A percentile compares a stretch with the other conserved stretches of the same genome.
Evolutionary conservation across 1,140 invertebrate species (phyloP).

Genomic region (Ceratina australensis): DNA sequence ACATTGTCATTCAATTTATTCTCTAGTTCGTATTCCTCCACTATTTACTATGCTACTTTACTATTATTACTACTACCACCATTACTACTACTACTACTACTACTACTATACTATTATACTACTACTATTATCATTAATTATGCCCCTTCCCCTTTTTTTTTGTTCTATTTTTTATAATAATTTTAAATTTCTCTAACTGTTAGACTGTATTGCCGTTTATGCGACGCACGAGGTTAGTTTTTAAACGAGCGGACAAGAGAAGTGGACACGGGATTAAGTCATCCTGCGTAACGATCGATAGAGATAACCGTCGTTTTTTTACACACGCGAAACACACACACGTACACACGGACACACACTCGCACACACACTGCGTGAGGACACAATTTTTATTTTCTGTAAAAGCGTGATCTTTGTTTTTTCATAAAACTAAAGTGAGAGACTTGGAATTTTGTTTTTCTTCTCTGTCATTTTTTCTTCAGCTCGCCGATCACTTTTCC

Average conservation of each 20-base stretch:
- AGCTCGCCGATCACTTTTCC: no score
- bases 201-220: neutral
- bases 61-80: constrained; percentile 1
- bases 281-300: no score
- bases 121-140: constrained; percentile 7
- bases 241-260: neutral
- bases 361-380: no score
- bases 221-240: constrained; percentile 37
- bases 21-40: constrained; percentile 37
- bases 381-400: no score
- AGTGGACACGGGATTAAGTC: no score
- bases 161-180: constrained; percentile 10
- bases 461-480: no score
- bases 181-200: constrained; percentile 10
- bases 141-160: neutral
- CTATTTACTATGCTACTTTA: constrained; percentile 25
- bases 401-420: no score
- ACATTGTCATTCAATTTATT: constrained; percentile 28
- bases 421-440: neutral
- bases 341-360: neutral
- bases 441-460: neutral
- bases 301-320: no score
- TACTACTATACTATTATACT: neutral
- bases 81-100: constrained; percentile 8
- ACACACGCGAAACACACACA: neutral